phyloP scores from a whole-genome alignment of 2,113 vertebrate species.

The Pseudolaguvia tuberculata region DNA sequence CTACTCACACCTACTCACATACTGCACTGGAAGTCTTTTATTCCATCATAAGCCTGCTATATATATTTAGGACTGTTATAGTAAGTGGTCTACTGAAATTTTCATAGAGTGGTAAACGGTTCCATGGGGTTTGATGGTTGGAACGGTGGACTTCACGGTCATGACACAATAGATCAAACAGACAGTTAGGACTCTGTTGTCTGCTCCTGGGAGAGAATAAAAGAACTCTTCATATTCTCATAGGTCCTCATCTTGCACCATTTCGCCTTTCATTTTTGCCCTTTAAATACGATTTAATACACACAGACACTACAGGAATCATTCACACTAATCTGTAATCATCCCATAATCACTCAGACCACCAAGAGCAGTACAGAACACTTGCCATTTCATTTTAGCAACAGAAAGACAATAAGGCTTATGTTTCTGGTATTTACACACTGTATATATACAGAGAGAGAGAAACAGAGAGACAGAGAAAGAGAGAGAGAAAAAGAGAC shows the following conservation, averaged over 20 bases:
- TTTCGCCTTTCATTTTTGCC: constrained; percentile 18
- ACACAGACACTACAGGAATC: constrained; percentile 15
- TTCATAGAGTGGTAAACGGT: constrained; percentile 37
- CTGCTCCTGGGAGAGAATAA: constrained; percentile 16
- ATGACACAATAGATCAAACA: constrained; percentile 36
- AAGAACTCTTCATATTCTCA: constrained; percentile 15
- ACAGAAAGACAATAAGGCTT: neutral
- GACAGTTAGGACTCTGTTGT: constrained; percentile 19
- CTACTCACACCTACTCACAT: neutral
- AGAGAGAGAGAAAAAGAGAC: no score
- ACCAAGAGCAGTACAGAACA: neutral
- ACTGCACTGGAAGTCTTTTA: constrained; percentile 28
- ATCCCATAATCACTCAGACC: constrained; percentile 17
- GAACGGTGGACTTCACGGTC: constrained; percentile 26
- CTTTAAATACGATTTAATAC: constrained; percentile 10
- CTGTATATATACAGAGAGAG: no score
- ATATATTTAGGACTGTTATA: constrained; percentile 35
- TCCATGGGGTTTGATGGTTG: constrained; percentile 36
- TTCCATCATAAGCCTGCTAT: constrained; percentile 39
- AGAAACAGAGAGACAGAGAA: no score
- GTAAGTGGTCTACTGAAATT: constrained; percentile 42
- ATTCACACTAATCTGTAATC: constrained; percentile 26
- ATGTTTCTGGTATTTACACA: neutral
- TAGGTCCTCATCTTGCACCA: neutral
- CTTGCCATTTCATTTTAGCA: neutral